Evolutionary conservation across 2,888 invertebrate species (phyloP).

Genomic region (Argyra leucocephala): DNA sequence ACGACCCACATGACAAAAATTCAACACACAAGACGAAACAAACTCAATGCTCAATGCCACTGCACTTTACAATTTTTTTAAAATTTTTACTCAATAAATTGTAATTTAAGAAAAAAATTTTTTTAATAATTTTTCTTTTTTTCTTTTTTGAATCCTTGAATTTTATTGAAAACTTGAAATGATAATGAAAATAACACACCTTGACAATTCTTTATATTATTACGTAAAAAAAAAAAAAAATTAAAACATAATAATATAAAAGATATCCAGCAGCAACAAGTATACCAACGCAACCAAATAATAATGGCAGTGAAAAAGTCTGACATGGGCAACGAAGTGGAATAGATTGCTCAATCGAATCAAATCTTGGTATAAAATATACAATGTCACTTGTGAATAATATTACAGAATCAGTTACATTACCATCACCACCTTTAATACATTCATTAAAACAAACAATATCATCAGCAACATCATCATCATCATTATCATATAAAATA

Average conservation of each 20-base stretch:
- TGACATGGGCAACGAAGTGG: conserved; percentile 45
- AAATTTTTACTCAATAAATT: too few species aligned
- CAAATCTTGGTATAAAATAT: conserved; percentile 24
- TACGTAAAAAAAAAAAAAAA: too few species aligned
- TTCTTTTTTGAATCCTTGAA: too few species aligned
- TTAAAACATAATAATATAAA: background rate
- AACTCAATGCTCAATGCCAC: too few species aligned
- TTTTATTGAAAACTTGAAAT: too few species aligned
- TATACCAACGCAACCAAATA: conserved; percentile 38
- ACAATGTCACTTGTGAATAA: conserved; percentile 26
- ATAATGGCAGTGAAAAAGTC: conserved; percentile 41
- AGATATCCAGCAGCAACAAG: conserved; percentile 30
- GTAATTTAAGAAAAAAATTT: too few species aligned
- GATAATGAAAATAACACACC: too few species aligned
- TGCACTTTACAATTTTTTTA: too few species aligned
- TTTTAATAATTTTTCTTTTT: too few species aligned
- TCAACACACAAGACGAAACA: too few species aligned
- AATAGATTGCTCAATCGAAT: conserved; percentile 42
- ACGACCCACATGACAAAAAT: too few species aligned
- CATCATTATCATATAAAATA: background rate
- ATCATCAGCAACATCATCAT: conserved; percentile 17
- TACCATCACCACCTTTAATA: conserved; percentile 22
- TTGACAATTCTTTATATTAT: too few species aligned
- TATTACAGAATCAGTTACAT: conserved; percentile 23
- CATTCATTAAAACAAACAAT: conserved; percentile 30